Evolutionary conservation across 2,113 vertebrate species (phyloP), one percentile per base, ranked within the genome.

Genomic region (Ellobius talpinus): DNA sequence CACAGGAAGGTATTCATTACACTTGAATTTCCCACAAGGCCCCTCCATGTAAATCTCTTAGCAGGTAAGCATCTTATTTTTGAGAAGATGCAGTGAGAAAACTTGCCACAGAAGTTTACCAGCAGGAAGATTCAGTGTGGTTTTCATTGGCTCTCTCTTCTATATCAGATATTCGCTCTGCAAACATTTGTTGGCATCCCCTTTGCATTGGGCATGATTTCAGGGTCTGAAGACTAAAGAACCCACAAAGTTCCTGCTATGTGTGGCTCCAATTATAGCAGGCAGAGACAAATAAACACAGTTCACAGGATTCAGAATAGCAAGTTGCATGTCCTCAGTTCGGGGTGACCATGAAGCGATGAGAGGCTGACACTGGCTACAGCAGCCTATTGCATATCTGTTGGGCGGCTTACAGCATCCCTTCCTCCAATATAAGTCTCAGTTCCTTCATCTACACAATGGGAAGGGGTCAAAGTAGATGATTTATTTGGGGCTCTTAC

Each of bases 401-500:
- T 1, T 12, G 76, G n/a, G 39, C 73, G 47, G 68, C 52, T 77
- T 70, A 66, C 92, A 16, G 19, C 14, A 95, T n/a, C 68, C 79
- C 36, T 66, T 74, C 29, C 86, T 50, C 42, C 26, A 55, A 2
- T 17, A 17, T 31, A 24, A 78, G 70, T 29, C 87, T 74, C 29
- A 33, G 45, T 92, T 89, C 89, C 21, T 24, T 97, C 63, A 87
- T 29, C 50, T 84, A 17, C 66, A 81, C 88, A 72, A 73, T 88
- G 78, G 45, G 21, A 29, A 68, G 39, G 36, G n/a, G 3, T 19
- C 95, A 68, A 36, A 81, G 50, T 70, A 58, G 23, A 17, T 85
- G 50, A 52, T 33, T 42, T 72, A 85, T 68, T 72, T 92, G 74
- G 79, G 11, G 19, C 8, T 39, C 14, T 50, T 89, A 78, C 26